Evolutionary conservation across 2,888 invertebrate genomes (phyloP).

Genomic region (Diarsia mendica): DNA sequence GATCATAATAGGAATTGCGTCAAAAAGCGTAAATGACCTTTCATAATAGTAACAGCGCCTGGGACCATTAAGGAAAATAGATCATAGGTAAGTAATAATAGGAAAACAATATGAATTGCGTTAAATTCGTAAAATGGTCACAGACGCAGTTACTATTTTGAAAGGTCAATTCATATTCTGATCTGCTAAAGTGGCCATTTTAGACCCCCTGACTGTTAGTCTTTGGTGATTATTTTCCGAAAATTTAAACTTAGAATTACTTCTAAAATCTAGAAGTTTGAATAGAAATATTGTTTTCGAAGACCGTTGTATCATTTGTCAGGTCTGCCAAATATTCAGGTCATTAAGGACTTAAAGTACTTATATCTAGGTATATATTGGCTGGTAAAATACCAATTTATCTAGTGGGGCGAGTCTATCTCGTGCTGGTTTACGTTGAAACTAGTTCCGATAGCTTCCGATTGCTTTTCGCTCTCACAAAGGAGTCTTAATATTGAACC

Average conservation of each 20-base stretch:
- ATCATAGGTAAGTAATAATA: too few species aligned
- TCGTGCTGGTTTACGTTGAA: conserved; percentile 71
- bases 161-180: too few species aligned
- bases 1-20: too few species aligned
- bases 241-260: conserved; percentile 24
- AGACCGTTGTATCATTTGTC: conserved; percentile 4
- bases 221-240: conserved; percentile 35
- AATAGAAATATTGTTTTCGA: conserved; percentile 16
- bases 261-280: conserved; percentile 15
- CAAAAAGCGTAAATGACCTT: too few species aligned
- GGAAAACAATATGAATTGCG: too few species aligned
- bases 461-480: conserved; percentile 81
- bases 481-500: conserved; percentile 71
- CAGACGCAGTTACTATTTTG: too few species aligned
- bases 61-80: too few species aligned
- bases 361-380: too few species aligned
- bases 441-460: conserved; percentile 80
- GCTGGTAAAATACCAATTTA: conserved; percentile 41
- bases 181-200: too few species aligned
- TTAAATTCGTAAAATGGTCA: too few species aligned
- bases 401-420: conserved; percentile 54
- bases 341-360: not conserved
- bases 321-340: conserved; percentile 7
- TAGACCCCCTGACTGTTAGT: conserved; percentile 46
- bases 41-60: too few species aligned